Percentiles rank a stretch among this genome's conserved stretches.
These are phyloP conservation scores for Clarias magur DNA, from an alignment of 2,113 vertebrate species.

Conservation along the genomic window DNA sequence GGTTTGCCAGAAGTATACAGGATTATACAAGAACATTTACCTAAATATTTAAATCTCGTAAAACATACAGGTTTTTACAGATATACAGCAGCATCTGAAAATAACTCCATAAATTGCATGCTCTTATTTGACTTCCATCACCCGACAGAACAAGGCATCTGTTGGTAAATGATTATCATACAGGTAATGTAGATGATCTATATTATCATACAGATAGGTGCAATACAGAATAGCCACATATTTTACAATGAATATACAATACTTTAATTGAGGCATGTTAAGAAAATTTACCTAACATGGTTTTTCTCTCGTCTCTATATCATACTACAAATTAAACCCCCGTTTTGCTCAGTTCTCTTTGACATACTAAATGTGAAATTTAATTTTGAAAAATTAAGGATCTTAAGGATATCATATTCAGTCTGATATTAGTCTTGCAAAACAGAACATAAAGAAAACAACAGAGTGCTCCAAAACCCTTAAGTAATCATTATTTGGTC, in stretches of 20 bases:
- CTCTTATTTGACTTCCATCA: constrained; percentile 56
- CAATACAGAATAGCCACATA: constrained; percentile 65
- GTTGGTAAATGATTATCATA: constrained; percentile 72
- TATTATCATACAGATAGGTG: constrained; percentile 62
- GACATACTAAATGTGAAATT: background rate
- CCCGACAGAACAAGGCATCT: constrained; percentile 75
- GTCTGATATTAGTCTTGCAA: background rate
- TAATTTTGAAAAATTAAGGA: constrained; percentile 2
- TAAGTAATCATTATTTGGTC: constrained; percentile 31
- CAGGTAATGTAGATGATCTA: constrained; percentile 48
- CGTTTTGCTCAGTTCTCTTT: background rate
- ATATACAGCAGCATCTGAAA: constrained; percentile 75
- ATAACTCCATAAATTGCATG: constrained; percentile 56
- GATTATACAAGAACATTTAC: constrained; percentile 55
- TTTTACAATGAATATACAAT: constrained; percentile 67
- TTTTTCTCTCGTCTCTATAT: constrained; percentile 37
- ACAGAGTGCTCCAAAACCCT: constrained; percentile 5
- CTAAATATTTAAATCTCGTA: constrained; percentile 67
- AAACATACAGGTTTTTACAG: constrained; percentile 71
- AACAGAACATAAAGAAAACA: background rate
- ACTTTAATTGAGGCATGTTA: constrained; percentile 56
- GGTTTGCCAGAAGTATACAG: constrained; percentile 51
- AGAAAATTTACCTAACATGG: constrained; percentile 48
- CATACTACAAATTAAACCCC: constrained; percentile 23
- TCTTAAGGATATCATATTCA: constrained; percentile 18